Base-by-base conservation (phyloP, 1,140 invertebrate species). In the Chironomus striatipennis region DNA sequence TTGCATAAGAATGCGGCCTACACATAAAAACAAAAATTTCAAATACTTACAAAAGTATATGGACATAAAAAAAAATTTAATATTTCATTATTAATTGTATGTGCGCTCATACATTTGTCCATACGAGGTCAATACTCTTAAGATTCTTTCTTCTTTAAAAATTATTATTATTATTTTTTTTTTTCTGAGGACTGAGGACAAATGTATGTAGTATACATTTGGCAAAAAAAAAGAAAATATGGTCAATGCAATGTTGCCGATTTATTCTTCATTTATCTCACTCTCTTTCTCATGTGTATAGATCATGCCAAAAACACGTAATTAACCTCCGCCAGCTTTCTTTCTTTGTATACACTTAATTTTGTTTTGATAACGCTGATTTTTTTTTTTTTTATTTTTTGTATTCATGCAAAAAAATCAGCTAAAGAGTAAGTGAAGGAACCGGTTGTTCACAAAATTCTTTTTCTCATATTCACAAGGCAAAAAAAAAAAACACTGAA, bases 181-280 rank as follows among this genome's bases (percentile, higher is more conserved):
- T n/a, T n/a, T n/a, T n/a, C n/a, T n/a, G n/a, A n/a, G n/a, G n/a
- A n/a, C 24, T 34, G 24, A 34, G 24, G 24, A 34, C 24, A 34
- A 34, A 34, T 34, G 24, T 34, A n/a, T n/a, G n/a, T n/a, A n/a
- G 24, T 34, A 34, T 34, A 34, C 24, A 34, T 34, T 34, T 34
- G 24, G 24, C 24, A 34, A 34, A 57, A 9, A 47, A 15, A 47
- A 47, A 5, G 43, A 47, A 47, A 15, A 57, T 57, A 57, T n/a
- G 47, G 47, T 57, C 47, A 57, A 57, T 57, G 47, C 47, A 57
- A 57, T 57, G 47, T 57, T 57, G 47, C 47, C 47, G 47, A 57
- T 57, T 57, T 57, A 57, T 57, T 57, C 12, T 57, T n/a, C n/a
- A 12, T 57, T 34, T 34, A 1, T 34, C 24, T 34, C 24, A 2